Conservation (phyloP, 2,888 invertebrate species). For the Ochropleura plecta region DNA sequence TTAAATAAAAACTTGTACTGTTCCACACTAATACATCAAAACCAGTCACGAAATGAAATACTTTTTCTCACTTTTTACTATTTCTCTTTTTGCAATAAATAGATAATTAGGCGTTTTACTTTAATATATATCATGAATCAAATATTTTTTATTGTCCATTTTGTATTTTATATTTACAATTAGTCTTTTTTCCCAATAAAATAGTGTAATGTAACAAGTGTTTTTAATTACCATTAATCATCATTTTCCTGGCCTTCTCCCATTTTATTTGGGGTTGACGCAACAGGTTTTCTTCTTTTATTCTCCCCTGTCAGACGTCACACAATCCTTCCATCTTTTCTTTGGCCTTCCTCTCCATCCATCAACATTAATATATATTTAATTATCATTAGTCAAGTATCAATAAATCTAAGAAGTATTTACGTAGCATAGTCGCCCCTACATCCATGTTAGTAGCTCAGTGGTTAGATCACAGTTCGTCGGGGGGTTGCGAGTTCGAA, state of each 20-base stretch:
- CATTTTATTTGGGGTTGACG: too few relatives aligned
- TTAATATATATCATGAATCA: background rate
- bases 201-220: conserved; percentile 1
- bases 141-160: conserved; percentile 10
- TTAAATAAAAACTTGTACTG: background rate
- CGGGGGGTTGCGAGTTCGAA: background rate
- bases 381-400: background rate
- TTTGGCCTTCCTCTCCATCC: too few relatives aligned
- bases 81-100: conserved; percentile 10
- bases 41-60: background rate
- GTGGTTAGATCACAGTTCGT: background rate
- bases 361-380: too few relatives aligned
- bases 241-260: too few relatives aligned
- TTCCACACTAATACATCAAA: background rate
- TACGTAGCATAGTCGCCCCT: background rate
- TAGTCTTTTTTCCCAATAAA: conserved; percentile 8
- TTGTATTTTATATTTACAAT: conserved; percentile 1
- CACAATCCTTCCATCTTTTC: too few relatives aligned
- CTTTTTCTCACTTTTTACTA: background rate
- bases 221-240: background rate
- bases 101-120: background rate
- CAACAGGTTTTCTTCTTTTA: too few relatives aligned
- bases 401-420: background rate
- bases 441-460: background rate
- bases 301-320: too few relatives aligned